A percentile compares a stretch with the other conserved stretches of the same genome.
Evolutionary conservation across 2,113 vertebrate species (phyloP).

Genomic region (Pao palembangensis): DNA sequence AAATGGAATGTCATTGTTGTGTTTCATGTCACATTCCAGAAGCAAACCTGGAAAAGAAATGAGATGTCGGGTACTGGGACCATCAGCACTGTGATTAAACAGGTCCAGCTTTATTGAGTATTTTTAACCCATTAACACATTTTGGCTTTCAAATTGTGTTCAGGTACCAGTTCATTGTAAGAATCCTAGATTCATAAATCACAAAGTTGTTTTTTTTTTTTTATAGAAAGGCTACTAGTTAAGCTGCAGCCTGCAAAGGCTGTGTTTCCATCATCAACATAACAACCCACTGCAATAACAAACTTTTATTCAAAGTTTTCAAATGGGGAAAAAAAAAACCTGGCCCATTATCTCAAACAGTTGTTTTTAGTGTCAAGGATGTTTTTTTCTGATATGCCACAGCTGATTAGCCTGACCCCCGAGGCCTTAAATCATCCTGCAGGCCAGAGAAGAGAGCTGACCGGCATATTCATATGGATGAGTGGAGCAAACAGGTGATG

Average conservation of each 20-base stretch:
- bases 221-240: too few species aligned
- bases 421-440: conserved; percentile 40
- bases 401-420: conserved; percentile 49
- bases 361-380: conserved; percentile 37
- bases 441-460: conserved; percentile 30
- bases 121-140: too few species aligned
- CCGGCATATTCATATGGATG: conserved; percentile 65
- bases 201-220: too few species aligned
- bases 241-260: too few species aligned
- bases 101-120: too few species aligned
- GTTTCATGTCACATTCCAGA: not conserved
- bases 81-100: too few species aligned
- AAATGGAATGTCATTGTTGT: not conserved
- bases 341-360: conserved; percentile 27
- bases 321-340: conserved; percentile 1
- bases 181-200: too few species aligned
- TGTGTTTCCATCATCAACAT: too few species aligned
- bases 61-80: too few species aligned
- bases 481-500: conserved; percentile 70
- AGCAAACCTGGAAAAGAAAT: too few species aligned
- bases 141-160: too few species aligned
- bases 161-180: too few species aligned
- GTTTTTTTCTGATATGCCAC: conserved; percentile 38
- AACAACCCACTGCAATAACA: not conserved
- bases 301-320: not conserved